Conservation (phyloP, 2,797 vertebrate species). For the Novumbra hubbsi region DNA sequence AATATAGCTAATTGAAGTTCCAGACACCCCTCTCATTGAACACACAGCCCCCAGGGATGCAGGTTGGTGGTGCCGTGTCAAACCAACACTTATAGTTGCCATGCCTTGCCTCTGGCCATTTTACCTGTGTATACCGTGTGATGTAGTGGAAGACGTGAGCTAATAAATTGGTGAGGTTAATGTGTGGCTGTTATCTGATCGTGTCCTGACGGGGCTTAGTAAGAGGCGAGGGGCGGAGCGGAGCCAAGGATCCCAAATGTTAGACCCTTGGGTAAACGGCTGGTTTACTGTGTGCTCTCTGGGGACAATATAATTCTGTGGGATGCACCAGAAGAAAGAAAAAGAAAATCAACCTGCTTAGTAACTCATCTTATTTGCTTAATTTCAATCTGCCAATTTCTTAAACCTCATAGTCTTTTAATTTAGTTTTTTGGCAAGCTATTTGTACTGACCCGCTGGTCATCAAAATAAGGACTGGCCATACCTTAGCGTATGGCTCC, state of each 20-base stretch:
- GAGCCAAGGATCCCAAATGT: constrained; percentile 33
- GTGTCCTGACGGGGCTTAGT: constrained; percentile 29
- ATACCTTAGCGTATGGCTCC: too few relatives aligned
- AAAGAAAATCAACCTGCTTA: constrained; percentile 1
- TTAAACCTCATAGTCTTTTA: too few relatives aligned
- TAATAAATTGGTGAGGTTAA: constrained; percentile 41
- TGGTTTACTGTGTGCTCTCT: constrained; percentile 14
- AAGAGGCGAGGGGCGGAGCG: constrained; percentile 14
- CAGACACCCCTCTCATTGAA: constrained; percentile 24
- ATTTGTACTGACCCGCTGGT: too few relatives aligned
- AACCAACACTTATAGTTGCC: constrained; percentile 37
- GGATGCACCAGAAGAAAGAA: constrained; percentile 18
- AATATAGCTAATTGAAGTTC: constrained; percentile 9
- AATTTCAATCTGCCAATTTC: too few relatives aligned
- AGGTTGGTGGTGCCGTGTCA: constrained; percentile 20
- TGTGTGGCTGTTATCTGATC: constrained; percentile 39
- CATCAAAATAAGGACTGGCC: too few relatives aligned
- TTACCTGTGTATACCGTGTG: constrained; percentile 17
- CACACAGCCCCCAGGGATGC: constrained; percentile 8
- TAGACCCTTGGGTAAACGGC: constrained; percentile 15
- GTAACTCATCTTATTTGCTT: neutral
- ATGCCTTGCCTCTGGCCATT: constrained; percentile 28
- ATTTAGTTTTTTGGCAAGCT: too few relatives aligned
- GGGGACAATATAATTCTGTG: constrained; percentile 20
- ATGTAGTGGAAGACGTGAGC: neutral